A percentile compares a stretch with the other conserved stretches of the same genome.
Evolutionary conservation across 2,888 invertebrate genomes (phyloP).

Genomic region (Galerucella nymphaeae): DNA sequence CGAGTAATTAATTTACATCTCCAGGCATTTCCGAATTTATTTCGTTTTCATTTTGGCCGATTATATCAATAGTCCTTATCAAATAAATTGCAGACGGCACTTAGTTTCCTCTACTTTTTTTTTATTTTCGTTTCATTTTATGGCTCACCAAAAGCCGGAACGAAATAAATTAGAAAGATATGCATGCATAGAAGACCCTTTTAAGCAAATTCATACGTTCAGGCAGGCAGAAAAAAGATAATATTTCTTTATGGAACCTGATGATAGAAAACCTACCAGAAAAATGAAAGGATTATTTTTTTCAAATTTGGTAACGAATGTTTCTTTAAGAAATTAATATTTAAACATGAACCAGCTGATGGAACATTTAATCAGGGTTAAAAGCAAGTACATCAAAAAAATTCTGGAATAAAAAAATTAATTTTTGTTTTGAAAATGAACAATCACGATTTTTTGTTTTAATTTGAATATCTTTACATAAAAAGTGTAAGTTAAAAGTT

Average conservation of each 20-base stretch:
- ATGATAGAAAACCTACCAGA: no score
- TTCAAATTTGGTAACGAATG: no score
- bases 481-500: no score
- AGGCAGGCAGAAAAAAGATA: neutral
- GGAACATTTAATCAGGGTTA: no score
- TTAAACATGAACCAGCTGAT: no score
- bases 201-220: neutral
- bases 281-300: no score
- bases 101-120: conserved; percentile 14
- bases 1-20: conserved; percentile 12
- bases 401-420: no score
- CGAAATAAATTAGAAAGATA: conserved; percentile 5
- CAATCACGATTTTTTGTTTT: no score
- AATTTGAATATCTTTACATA: no score
- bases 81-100: conserved; percentile 21
- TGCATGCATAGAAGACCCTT: neutral
- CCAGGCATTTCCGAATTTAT: conserved; percentile 21
- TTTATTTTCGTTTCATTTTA: conserved; percentile 6
- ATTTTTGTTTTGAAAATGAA: no score
- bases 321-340: no score
- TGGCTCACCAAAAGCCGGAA: neutral
- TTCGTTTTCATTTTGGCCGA: conserved; percentile 24
- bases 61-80: conserved; percentile 22
- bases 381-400: no score
- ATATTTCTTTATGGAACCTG: neutral